These are phyloP conservation scores for Ditylenchus dipsaci DNA, from an alignment of 1,140 invertebrate species.

Conservation along the genomic window DNA sequence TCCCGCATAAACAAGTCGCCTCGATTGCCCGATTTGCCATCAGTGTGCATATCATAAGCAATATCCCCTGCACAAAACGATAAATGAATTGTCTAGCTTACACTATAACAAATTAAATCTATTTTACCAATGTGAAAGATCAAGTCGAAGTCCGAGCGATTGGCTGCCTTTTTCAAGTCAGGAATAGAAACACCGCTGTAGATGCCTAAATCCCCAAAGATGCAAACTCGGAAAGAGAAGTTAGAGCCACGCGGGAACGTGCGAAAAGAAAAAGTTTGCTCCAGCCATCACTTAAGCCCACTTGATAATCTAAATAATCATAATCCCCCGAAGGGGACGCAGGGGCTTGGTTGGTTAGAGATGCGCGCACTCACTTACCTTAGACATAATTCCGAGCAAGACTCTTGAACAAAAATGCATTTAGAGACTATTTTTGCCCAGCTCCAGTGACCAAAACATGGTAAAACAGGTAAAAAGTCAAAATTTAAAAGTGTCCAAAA, in stretches of 20 bases:
- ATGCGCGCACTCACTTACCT: too few species aligned
- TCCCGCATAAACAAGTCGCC: constrained; percentile 57
- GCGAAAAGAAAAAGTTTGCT: constrained; percentile 14
- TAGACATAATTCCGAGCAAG: too few species aligned
- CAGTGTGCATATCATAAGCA: constrained; percentile 58
- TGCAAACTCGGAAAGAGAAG: constrained; percentile 31
- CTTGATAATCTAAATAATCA: not conserved
- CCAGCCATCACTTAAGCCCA: not conserved
- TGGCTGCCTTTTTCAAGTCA: constrained; percentile 23
- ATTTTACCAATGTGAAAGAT: constrained; percentile 29
- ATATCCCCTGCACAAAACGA: constrained; percentile 51
- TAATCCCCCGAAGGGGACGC: too few species aligned
- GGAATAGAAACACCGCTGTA: constrained; percentile 32
- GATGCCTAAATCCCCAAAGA: constrained; percentile 42
- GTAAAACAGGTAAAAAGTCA: too few species aligned
- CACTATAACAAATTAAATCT: not conserved
- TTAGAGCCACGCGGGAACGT: constrained; percentile 19
- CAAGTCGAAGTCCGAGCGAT: constrained; percentile 34
- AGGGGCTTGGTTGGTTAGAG: too few species aligned
- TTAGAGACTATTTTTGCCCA: too few species aligned
- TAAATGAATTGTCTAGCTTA: not conserved
- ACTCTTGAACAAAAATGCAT: too few species aligned
- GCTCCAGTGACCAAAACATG: too few species aligned
- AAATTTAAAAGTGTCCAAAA: too few species aligned
- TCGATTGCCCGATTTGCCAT: constrained; percentile 41